Evolutionary conservation across 2,797 vertebrate species (phyloP), one percentile per base, ranked within the genome.

Genomic region (Tachyglossus aculeatus): DNA sequence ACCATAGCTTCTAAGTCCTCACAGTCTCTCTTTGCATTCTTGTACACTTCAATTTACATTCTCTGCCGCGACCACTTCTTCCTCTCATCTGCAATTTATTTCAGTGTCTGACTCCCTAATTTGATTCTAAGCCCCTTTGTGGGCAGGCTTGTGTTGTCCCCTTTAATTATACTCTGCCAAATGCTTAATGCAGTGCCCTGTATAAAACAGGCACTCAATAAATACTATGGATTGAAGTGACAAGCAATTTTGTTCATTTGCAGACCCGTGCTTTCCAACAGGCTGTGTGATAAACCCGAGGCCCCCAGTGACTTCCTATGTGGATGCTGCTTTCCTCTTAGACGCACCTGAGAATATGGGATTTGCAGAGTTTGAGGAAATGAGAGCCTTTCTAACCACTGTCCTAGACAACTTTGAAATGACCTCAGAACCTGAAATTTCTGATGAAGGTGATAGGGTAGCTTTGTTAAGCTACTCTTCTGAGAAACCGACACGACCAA

Each of bases 321-420:
- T 92, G 60, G 91, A 92, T 33, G 63, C 88, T 18, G 81, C 83
- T 22, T 90, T 93, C 27, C 58, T 92, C 61, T 62, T 92, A 34
- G 90, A 92, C 36, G 87, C 77, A 44, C 89, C 89, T 53, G 37
- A 27, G 27, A 71, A 75, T 37, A 50, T 89, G 70, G 77, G 59
- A 60, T 24, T 6, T 14, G 66, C 63, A 19, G 81, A 87, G 25
- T 91, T 90, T 78, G 62, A 86, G 48, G 66, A 67, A 12, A 9
- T 89, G 37, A 88, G 86, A 79, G 5, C 37, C 24, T 84, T 93
- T 32, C 40, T 91, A 53, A 84, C 64, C 53, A 60, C 55, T 19
- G 39, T 73, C 18, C 37, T 92, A 13, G 84, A 91, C 59, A 64
- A 39, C 44, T 91, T 89, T 55, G 7, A 75, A 3, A 58, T 90